phyloP scores from a whole-genome alignment of 2,888 invertebrate species.

The Lochmaea crataegi region DNA sequence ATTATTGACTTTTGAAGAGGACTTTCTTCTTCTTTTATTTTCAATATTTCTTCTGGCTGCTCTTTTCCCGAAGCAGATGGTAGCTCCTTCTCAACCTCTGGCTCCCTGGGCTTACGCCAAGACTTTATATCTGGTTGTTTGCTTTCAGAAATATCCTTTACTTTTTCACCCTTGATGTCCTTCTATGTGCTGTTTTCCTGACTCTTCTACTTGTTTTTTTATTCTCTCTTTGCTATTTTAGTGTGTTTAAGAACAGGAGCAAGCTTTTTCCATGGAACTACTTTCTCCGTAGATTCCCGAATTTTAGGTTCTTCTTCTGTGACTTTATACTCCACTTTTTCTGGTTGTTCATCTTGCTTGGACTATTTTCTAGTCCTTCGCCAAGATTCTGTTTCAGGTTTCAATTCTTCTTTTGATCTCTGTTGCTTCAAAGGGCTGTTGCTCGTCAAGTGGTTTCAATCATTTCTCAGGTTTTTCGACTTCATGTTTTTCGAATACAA shows the following conservation, averaged over 20 bases:
- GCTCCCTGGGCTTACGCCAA: conserved; percentile 36
- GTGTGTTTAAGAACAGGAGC: conserved; percentile 67
- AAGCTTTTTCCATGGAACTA: conserved; percentile 73
- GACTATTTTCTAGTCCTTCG: conserved; percentile 19
- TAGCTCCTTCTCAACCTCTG: not conserved
- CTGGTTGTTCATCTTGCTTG: conserved; percentile 8
- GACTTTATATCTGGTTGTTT: conserved; percentile 53
- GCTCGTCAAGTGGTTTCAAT: not conserved
- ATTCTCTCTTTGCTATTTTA: conserved; percentile 60
- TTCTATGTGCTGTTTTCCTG: conserved; percentile 40
- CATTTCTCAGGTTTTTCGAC: too few species aligned
- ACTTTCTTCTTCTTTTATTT: not conserved
- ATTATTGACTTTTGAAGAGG: not conserved
- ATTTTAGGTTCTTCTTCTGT: conserved; percentile 17
- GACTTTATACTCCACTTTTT: conserved; percentile 41
- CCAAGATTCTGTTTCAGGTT: too few species aligned
- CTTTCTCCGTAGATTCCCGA: conserved; percentile 53
- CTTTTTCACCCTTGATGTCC: conserved; percentile 55
- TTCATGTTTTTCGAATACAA: not conserved
- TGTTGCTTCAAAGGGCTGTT: not conserved
- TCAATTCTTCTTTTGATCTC: conserved; percentile 25
- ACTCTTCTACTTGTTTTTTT: conserved; percentile 56
- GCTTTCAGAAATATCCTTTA: not conserved
- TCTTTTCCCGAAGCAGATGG: not conserved
- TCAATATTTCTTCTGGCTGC: not conserved